phyloP scores from a whole-genome alignment of 2,797 vertebrate genomes.

The Syndactyla subalaris region DNA sequence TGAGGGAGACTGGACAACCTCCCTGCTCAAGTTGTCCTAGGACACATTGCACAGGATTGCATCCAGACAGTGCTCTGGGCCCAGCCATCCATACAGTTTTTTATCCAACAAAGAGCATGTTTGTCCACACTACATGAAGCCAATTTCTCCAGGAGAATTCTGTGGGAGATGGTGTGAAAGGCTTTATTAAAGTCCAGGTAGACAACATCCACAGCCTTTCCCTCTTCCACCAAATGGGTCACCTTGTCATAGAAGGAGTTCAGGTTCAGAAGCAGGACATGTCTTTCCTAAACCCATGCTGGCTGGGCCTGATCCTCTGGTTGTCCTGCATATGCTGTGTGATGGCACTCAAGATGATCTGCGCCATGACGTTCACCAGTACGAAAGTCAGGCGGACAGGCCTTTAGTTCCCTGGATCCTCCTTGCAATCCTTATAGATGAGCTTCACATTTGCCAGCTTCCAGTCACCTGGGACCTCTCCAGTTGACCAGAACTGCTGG shows the following conservation, averaged over 20 bases:
- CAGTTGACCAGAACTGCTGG: neutral
- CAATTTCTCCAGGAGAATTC: neutral
- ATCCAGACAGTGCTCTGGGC: neutral
- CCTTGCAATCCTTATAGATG: neutral
- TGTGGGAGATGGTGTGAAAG: neutral
- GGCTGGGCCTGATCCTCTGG: neutral
- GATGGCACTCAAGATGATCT: neutral
- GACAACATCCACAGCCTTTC: neutral
- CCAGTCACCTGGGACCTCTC: neutral
- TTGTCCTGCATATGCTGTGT: neutral
- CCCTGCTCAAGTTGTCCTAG: too few relatives aligned
- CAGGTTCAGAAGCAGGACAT: neutral
- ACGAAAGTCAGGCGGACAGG: neutral
- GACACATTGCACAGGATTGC: too few relatives aligned
- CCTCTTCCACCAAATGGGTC: neutral
- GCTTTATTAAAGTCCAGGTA: neutral
- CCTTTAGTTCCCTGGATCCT: neutral
- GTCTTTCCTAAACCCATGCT: neutral
- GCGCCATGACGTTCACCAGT: neutral
- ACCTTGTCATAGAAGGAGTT: neutral
- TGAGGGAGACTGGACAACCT: neutral
- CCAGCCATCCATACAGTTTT: neutral
- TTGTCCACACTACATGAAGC: neutral
- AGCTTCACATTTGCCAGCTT: neutral
- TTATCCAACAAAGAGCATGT: neutral